phyloP scores from a whole-genome alignment of 1,140 invertebrate species.

The Magallana gigas region DNA sequence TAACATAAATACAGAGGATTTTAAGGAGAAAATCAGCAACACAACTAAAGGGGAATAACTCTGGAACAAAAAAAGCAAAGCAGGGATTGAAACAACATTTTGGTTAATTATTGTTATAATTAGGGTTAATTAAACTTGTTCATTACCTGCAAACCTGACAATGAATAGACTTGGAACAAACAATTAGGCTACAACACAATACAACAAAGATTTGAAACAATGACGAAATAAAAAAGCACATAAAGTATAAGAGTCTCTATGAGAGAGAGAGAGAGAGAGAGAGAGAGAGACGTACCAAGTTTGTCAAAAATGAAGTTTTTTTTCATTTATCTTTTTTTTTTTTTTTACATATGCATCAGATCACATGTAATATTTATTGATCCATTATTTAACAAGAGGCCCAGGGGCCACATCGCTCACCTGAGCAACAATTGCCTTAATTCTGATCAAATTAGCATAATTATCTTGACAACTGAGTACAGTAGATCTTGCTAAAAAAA shows the following conservation, averaged over 20 bases:
- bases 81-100: neutral
- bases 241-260: neutral
- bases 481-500: too few relatives aligned
- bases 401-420: too few relatives aligned
- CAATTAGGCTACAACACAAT: slow-evolving; percentile 40
- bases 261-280: neutral
- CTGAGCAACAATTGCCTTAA: too few relatives aligned
- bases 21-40: neutral
- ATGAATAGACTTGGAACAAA: slow-evolving; percentile 40
- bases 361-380: too few relatives aligned
- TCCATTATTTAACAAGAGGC: too few relatives aligned
- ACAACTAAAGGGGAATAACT: slow-evolving; percentile 26
- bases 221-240: neutral
- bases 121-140: slow-evolving; percentile 1
- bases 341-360: too few relatives aligned
- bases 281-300: neutral
- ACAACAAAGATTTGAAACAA: slow-evolving; percentile 24
- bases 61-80: slow-evolving; percentile 3
- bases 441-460: too few relatives aligned
- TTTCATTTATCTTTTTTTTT: too few relatives aligned
- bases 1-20: neutral
- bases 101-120: neutral
- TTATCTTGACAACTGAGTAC: too few relatives aligned
- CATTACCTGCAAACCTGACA: slow-evolving; percentile 33
- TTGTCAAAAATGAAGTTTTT: too few relatives aligned